Evolutionary conservation across 2,113 vertebrate genomes (phyloP), one percentile per base, ranked within the genome.

Genomic region (Cyphomyrus discorhynchus): DNA sequence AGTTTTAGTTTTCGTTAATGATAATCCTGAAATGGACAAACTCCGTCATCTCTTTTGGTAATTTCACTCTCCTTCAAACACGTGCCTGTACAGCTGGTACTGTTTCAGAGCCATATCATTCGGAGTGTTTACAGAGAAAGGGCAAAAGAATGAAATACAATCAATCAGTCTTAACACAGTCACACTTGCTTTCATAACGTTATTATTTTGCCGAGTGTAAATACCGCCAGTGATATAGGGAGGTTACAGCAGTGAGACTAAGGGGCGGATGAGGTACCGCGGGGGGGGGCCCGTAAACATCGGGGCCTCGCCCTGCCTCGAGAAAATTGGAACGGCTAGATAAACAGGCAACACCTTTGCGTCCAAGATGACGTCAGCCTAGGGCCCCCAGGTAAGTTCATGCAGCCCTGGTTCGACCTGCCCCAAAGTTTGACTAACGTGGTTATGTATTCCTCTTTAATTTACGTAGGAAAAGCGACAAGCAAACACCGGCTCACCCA

Each of bases 401-500:
- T 13, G n/a, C 62, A 70, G 62, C 62, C 27, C 62, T 27, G 24
- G n/a, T 10, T 66, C 8, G n/a, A 77, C 70, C 31, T 17, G 74
- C 74, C 35, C 35, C 74, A 21, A 19, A 17, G 35, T 42, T 7
- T 80, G 35, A 80, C 74, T 70, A 1, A 42, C 35, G 0, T 19
- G 35, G 74, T 77, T 39, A 35, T 39, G 70, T 11, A 39, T 39
- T 77, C 13, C 70, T 77, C 70, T n/a, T 8, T 31, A 39, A 39
- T 17, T 77, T 15, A 80, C 17, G 35, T 6, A 42, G 62, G 62
- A 10, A 31, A 31, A 39, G 5, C 3, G 17, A 24, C 8, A 19
- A 3, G 39, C 8, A 35, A 17, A 88, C 13, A 2, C 1, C 0
- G 27, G 10, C 96, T 97, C 90, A 99, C 98, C 98, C 1, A 99